These are phyloP conservation scores for Sigmodon hispidus DNA, from an alignment of 2,113 vertebrate species.

Conservation along the genomic window DNA sequence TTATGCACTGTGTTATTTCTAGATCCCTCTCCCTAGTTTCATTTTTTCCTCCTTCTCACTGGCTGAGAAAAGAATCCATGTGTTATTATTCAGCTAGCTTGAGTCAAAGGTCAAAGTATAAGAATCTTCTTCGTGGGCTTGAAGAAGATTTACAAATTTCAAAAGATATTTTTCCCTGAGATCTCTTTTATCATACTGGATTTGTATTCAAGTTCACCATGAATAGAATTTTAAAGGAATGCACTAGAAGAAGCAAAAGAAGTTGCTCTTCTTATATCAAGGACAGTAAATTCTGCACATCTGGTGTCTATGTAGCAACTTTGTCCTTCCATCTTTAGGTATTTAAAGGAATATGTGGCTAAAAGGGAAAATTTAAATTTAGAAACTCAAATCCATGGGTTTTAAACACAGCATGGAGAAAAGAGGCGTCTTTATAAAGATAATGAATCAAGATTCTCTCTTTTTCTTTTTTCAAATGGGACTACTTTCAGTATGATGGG, in stretches of 20 bases:
- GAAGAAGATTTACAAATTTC: no score
- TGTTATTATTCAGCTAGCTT: neutral
- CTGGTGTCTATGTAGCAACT: fast-evolving
- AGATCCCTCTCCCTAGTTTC: neutral
- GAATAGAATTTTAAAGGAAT: neutral
- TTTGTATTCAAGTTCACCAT: neutral
- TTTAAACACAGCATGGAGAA: neutral
- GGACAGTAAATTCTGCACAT: neutral
- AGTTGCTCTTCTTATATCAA: neutral
- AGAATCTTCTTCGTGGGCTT: neutral
- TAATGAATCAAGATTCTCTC: neutral
- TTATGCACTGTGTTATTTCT: neutral
- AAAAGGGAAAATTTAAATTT: neutral
- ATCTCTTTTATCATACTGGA: neutral
- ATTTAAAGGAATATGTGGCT: neutral
- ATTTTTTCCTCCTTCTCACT: neutral
- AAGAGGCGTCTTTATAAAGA: neutral
- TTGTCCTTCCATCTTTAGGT: neutral
- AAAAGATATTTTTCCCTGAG: neutral
- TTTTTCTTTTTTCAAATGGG: neutral
- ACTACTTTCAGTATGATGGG: neutral
- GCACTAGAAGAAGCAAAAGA: neutral
- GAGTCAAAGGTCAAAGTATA: fast-evolving
- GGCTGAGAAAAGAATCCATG: fast-evolving
- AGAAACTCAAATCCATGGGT: neutral